Evolutionary conservation across 2,888 invertebrate genomes (phyloP), one percentile per base, ranked within the genome.

Genomic region (Acleris literana): DNA sequence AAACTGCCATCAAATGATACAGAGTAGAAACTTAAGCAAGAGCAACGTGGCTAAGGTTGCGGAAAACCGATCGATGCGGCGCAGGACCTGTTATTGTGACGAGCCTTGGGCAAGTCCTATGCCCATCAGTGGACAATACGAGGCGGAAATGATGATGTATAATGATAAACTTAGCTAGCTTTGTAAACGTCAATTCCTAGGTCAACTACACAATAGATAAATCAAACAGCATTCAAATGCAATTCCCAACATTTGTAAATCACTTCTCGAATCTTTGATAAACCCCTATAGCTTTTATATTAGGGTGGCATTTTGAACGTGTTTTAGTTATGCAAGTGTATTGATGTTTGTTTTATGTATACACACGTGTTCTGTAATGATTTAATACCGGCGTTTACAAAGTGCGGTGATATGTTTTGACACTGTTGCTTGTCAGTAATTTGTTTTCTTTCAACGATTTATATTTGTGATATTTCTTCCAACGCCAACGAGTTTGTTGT

Each of bases 361-460:
- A 54, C 18, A 54, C n/a, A 54, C 25, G 39, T 54, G 18, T 54
- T 39, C 54, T 29, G 22, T 43, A 55, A 55, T 55, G 43, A 18
- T 55, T 55, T 55, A 55, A 55, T 55, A 44, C 55, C 43, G n/a
- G 43, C 55, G 43, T 55, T 43, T 9, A 46, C 46, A 17, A 17
- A 46, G 46, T 17, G 46, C 46, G 46, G 46, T 25, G 54, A 55
- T 16, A 20, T 22, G 20, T 43, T 55, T 43, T 55, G 55, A 55
- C 43, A 55, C 33, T 44, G 43, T 44, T 20, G 20, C 33, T 20
- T 20, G 43, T 39, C 16, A 16, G 55, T 55, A 43, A 55, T 55
- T 43, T 55, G 55, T 55, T 51, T 44, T 55, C 43, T 55, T 55
- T 2, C 22, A 43, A 55, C 49, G 18, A 18, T 7, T 43, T 20